Evolutionary conservation across 2,113 vertebrate species (phyloP), one percentile per base, ranked within the genome.

Genomic region (Semicossyphus pulcher): DNA sequence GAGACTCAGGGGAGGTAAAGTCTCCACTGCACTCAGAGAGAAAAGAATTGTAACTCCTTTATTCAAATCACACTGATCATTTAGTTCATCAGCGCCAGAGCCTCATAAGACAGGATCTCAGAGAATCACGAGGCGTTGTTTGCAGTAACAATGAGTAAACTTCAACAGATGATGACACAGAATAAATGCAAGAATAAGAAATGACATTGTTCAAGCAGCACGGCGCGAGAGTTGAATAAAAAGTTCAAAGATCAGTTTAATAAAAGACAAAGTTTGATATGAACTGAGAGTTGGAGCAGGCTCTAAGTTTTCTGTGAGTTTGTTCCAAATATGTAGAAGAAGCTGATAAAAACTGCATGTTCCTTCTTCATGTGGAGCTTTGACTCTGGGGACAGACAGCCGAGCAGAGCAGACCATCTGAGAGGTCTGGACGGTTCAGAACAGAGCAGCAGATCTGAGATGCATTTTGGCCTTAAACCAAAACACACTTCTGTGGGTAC

Each of bases 11-110:
- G 21, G 5, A 59, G 34, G 4, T 28, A 3, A 10, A 28, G 15
- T 18, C 18, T 16, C 7, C 3, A 18, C 34, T 32, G 20, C 32
- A 21, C 16, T 39, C 25, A 21, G 25, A 28, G 34, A 21, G 1
- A 20, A 9, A 20, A 15, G 8, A 36, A 2, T 0, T n/a, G n/a
- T n/a, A n/a, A n/a, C n/a, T 4, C 16, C 26, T 16, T 18, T 15
- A 61, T 42, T 39, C 20, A 64, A 47, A 39, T n/a, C 44, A 58
- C 31, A 34, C 34, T 23, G 14, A 42, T 54, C 18, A 47, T 36
- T 56, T 36, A 4, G n/a, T n/a, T 44, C 1, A 16, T 41, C 18
- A 68, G 5, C 54, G 26, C 7, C 7, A 29, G n/a, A 44, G 21
- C 18, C 20, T 56, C 8, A 21, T 16, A 4, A 10, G 42, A 21